A percentile compares a stretch with the other conserved stretches of the same genome.
These are phyloP conservation scores for Corythornis cristatus DNA, from an alignment of 2,113 vertebrate genomes.

Conservation along the genomic window DNA sequence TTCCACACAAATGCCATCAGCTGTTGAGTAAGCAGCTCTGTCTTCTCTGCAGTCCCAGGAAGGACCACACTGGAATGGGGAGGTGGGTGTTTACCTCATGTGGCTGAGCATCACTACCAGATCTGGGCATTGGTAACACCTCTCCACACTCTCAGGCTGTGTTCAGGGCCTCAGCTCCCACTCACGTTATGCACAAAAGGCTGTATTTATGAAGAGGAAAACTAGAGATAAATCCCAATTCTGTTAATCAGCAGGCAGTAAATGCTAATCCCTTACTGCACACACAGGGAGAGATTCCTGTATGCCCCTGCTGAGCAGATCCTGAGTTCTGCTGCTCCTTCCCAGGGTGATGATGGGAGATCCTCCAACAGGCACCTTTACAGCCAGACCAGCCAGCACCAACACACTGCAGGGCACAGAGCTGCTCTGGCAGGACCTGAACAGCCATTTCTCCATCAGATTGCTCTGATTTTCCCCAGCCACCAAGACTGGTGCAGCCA, in stretches of 20 bases:
- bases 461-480: not conserved
- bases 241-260: not conserved
- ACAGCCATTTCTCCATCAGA: not conserved
- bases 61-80: not conserved
- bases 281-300: not conserved
- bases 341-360: not conserved
- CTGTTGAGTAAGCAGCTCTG: constrained; percentile 37
- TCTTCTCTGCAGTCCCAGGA: constrained; percentile 6
- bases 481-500: not conserved
- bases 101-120: not conserved
- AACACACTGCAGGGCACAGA: not conserved
- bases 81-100: not conserved
- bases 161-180: not conserved
- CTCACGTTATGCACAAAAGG: not conserved
- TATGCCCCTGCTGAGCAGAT: not conserved
- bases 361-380: not conserved
- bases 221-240: not conserved
- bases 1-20: constrained; percentile 29
- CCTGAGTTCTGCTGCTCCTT: not conserved
- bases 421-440: not conserved
- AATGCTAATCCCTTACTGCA: not conserved
- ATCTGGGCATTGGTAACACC: not conserved
- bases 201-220: not conserved
- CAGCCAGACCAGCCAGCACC: not conserved
- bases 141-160: not conserved